Percentiles rank a stretch among this genome's conserved stretches.
phyloP scores from a whole-genome alignment of 2,888 invertebrate species.

The Apamea monoglypha region DNA sequence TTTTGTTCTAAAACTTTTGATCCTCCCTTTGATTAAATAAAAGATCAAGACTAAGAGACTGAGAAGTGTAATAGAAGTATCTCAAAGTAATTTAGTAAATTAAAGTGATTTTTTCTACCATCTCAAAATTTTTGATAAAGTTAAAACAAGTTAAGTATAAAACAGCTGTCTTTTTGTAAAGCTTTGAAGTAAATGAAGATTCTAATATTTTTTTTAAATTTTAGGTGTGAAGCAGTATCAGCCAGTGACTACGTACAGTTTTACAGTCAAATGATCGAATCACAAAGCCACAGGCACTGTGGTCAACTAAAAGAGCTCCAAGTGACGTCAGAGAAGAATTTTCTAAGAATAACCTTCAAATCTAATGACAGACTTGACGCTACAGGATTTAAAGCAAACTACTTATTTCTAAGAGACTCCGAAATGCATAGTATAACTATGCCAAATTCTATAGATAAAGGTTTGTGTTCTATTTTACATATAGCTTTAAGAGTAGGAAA shows the following conservation, averaged over 20 bases:
- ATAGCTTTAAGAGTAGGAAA: not conserved
- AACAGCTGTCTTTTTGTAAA: not conserved
- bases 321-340: conserved; percentile 96
- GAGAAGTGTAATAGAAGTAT: not conserved
- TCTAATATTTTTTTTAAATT: conserved; percentile 32
- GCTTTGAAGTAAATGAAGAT: not conserved
- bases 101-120: too few relatives aligned
- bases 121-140: not conserved
- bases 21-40: not conserved
- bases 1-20: not conserved
- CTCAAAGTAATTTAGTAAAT: not conserved
- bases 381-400: conserved; percentile 97
- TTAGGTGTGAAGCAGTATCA: conserved; percentile 96
- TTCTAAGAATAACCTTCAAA: conserved; percentile 97
- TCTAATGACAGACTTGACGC: conserved; percentile 98
- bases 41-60: too few relatives aligned
- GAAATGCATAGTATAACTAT: conserved; percentile 89
- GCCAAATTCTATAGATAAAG: conserved; percentile 77
- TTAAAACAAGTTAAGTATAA: not conserved
- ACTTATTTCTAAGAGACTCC: conserved; percentile 94
- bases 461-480: conserved; percentile 63
- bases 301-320: conserved; percentile 95
- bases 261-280: conserved; percentile 96
- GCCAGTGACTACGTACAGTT: conserved; percentile 99
- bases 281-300: conserved; percentile 96